phyloP scores from a whole-genome alignment of 1,140 invertebrate genomes.

The Holcopasites calliopsidis region DNA sequence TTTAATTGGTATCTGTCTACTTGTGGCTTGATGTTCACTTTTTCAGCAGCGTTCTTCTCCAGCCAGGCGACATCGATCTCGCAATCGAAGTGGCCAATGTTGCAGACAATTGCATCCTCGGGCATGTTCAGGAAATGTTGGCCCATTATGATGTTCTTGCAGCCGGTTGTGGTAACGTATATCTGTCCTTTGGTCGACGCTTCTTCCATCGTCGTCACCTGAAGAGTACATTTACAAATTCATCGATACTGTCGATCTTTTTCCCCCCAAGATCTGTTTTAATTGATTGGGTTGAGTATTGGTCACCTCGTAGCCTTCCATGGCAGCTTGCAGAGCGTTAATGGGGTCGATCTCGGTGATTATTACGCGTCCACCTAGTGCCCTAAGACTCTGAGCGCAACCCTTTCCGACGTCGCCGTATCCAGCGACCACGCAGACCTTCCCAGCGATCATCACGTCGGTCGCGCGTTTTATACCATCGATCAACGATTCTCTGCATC shows the following conservation, averaged over 20 bases:
- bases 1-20: conserved; percentile 95
- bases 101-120: conserved; percentile 98
- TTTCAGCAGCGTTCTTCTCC: conserved; percentile 94
- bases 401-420: conserved; percentile 99
- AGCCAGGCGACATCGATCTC: conserved; percentile 99
- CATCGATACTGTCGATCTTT: too few species aligned
- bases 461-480: conserved; percentile 99
- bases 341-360: conserved; percentile 99
- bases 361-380: conserved; percentile 97
- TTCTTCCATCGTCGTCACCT: conserved; percentile 99
- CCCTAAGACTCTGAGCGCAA: conserved; percentile 96
- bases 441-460: conserved; percentile 99
- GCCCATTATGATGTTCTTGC: conserved; percentile 94
- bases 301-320: conserved; percentile 96
- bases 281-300: not conserved
- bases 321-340: conserved; percentile 98
- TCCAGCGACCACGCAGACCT: conserved; percentile 98
- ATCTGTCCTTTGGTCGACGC: conserved; percentile 95
- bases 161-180: conserved; percentile 99
- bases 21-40: conserved; percentile 98
- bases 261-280: not conserved
- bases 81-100: conserved; percentile 99
- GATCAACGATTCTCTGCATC: conserved; percentile 97
- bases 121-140: conserved; percentile 95
- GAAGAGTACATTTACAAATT: conserved; percentile 33